Base-by-base conservation (phyloP, 2,113 vertebrate genomes). In the Apus apus region DNA sequence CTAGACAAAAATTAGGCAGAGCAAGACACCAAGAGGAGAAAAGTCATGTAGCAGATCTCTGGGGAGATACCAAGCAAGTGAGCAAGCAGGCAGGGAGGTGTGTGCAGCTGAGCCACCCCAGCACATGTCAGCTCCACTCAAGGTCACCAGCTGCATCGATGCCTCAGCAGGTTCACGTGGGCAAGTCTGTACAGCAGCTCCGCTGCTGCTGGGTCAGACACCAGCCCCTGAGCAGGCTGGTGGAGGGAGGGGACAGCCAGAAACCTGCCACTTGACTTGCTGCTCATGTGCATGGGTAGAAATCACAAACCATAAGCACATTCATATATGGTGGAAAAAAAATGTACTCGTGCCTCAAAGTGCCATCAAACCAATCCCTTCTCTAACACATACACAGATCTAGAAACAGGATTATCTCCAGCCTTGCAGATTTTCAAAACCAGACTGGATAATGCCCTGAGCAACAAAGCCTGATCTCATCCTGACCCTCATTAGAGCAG, bases 71-170 rank as follows among this genome's bases (percentile, higher is more conserved):
- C 30, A 53, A 26, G 73, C 25, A 15, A 17, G 58, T 1, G 2
- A 26, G 38, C 13, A 74, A 86, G 83, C n/a, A 51, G 65, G 4
- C 53, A 34, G 23, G 56, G 53, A 15, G 25, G 53, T 3, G 10
- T 20, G 36, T 34, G 88, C 64, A 12, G 18, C 27, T 30, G 54
- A 30, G 56, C 66, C 45, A 60, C 67, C n/a, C 74, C 78, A 29
- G 32, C 12, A 88, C 90, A 91, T 36, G 75, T 56, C 96, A 82
- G 73, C 94, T 92, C 36, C 77, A 67, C 74, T 76, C 72, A 84
- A 96, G 89, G 88, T 81, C 92, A 87, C 48, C 6, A 10, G 46
- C 48, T 78, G 11, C 54, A 73, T 89, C 32, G 67, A 91, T 71
- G 64, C 93, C 72, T 65, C 51, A 53, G 30, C 85, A 6, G 74